These are phyloP conservation scores for Agriotes lineatus DNA, from an alignment of 2,888 invertebrate species.

Conservation along the genomic window DNA sequence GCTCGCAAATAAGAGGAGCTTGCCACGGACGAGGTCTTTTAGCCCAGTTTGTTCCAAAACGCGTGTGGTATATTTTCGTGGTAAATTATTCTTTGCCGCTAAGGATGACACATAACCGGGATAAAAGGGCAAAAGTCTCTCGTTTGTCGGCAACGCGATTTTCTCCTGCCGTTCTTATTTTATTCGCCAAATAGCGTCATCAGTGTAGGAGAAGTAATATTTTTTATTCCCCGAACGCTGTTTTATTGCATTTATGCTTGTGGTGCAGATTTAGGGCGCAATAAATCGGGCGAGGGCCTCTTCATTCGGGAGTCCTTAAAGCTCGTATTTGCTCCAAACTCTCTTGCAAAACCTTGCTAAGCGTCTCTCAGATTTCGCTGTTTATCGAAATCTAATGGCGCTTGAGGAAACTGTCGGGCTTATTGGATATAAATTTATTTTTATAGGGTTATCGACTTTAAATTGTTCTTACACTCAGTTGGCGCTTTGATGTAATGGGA, in stretches of 20 bases:
- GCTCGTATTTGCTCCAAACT: background rate
- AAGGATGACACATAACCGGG: too few relatives aligned
- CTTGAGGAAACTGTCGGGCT: background rate
- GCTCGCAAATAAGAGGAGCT: too few relatives aligned
- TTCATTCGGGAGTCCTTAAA: background rate
- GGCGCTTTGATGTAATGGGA: background rate
- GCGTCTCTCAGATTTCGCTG: background rate
- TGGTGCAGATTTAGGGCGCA: constrained; percentile 18
- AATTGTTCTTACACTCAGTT: background rate
- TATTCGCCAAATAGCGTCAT: background rate
- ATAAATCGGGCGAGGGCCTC: constrained; percentile 6
- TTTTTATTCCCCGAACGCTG: constrained; percentile 4
- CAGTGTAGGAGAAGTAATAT: constrained; percentile 7
- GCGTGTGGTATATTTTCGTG: too few relatives aligned
- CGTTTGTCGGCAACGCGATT: background rate
- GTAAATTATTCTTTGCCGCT: too few relatives aligned
- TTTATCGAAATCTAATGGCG: constrained; percentile 9
- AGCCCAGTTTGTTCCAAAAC: too few relatives aligned
- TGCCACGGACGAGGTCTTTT: too few relatives aligned
- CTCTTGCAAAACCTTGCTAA: constrained; percentile 2
- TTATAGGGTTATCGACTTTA: background rate
- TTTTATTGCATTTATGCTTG: constrained; percentile 16
- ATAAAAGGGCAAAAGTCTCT: too few relatives aligned
- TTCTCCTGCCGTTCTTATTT: background rate
- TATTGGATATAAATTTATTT: constrained; percentile 2